These are phyloP conservation scores for Tetramorium simillimum DNA, from an alignment of 1,140 invertebrate genomes.

Conservation along the genomic window DNA sequence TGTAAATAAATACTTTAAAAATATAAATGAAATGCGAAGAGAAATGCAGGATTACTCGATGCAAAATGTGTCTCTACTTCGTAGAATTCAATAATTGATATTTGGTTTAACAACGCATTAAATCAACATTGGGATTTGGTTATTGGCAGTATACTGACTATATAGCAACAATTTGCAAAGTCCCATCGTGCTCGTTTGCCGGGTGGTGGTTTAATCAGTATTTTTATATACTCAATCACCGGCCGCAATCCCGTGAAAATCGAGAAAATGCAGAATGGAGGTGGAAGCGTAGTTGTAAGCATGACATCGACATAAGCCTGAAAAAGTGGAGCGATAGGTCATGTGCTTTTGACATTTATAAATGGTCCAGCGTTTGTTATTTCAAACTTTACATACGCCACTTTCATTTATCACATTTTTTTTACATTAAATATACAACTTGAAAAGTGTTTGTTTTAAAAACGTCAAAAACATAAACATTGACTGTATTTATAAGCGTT, in stretches of 20 bases:
- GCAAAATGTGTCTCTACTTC: not conserved
- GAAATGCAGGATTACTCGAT: not conserved
- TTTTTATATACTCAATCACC: slow-evolving; percentile 83
- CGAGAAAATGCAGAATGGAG: slow-evolving; percentile 87
- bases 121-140: not conserved
- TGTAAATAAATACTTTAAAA: not conserved
- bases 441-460: not conserved
- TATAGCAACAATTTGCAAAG: slow-evolving; percentile 82
- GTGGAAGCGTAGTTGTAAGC: slow-evolving; percentile 86
- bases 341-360: not conserved
- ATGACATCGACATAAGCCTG: slow-evolving; percentile 87
- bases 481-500: not conserved
- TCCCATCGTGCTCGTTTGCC: slow-evolving; percentile 81
- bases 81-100: not conserved
- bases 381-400: not conserved
- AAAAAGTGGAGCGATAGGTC: not conserved
- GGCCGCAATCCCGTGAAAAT: slow-evolving; percentile 83
- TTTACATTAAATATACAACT: not conserved
- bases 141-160: slow-evolving; percentile 75
- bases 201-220: slow-evolving; percentile 65
- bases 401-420: not conserved
- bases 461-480: not conserved
- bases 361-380: not conserved
- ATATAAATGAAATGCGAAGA: not conserved
- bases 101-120: slow-evolving; percentile 11